Evolutionary conservation across 2,113 vertebrate species (phyloP), one percentile per base, ranked within the genome.

Genomic region (Sphaerodactylus townsendi): DNA sequence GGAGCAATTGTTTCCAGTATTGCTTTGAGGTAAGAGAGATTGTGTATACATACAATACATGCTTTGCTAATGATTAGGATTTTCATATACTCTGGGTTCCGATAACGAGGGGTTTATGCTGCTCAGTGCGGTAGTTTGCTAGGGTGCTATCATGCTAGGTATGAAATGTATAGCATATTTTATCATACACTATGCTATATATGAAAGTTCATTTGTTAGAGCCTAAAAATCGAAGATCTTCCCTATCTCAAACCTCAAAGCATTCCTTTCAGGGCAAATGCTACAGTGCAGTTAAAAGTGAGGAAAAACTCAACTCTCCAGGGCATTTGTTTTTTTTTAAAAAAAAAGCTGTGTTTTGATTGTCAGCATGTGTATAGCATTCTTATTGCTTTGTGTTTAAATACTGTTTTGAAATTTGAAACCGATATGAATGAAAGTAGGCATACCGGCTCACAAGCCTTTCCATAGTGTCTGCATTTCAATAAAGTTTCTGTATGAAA

Each of bases 401-500:
- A 79, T 35, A 70, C n/a, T 66, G 9, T 78, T 1, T 1, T 69
- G 50, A 5, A 77, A 4, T 28, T 0, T 0, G 35, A 19, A 14
- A 62, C 59, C 66, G 33, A 35, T 48, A 68, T 30, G 76, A 46
- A 74, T 50, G 33, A 1, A 30, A 2, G 44, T 0, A 0, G 7
- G 4, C 50, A 41, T 1, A 14, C 33, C 68, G 44, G 44, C 65
- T 86, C 81, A 71, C 56, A 39, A 64, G 75, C 79, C 59, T 75
- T 79, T 3, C 48, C 0, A 23, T 33, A 37, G 9, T 48, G 28
- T 74, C 85, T 89, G 8, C 79, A 87, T 68, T 89, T 80, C 80
- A 92, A 92, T 94, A 93, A 93, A 93, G 41, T 86, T 90, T 90
- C 74, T 44, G 0, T 88, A 82, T 10, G 0, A 82, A 64, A 48